Conservation (phyloP, 2,888 invertebrate genomes). For the Drosophila bunnanda region DNA sequence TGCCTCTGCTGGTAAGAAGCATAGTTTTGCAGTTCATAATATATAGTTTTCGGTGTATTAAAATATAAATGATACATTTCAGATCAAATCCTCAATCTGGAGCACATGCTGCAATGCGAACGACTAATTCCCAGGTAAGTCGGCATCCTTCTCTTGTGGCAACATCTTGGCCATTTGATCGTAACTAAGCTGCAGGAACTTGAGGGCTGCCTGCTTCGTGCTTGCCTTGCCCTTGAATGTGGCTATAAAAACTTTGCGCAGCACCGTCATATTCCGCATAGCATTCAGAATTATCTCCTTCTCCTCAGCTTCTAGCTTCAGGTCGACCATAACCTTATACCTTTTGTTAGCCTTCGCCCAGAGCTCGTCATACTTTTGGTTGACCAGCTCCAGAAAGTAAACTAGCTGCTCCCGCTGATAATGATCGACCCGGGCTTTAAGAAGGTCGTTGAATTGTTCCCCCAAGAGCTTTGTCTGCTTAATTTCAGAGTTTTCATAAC, state of each 20-base stretch:
- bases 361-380: slow-evolving; percentile 54
- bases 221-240: slow-evolving; percentile 50
- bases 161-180: slow-evolving; percentile 47
- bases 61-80: slow-evolving; percentile 42
- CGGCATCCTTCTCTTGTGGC: not conserved
- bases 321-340: slow-evolving; percentile 54
- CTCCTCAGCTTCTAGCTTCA: slow-evolving; percentile 59
- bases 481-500: slow-evolving; percentile 41
- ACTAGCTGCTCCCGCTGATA: slow-evolving; percentile 40
- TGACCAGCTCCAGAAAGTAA: slow-evolving; percentile 45
- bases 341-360: slow-evolving; percentile 53
- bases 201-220: slow-evolving; percentile 37
- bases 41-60: not conserved
- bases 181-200: slow-evolving; percentile 50
- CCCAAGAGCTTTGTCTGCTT: slow-evolving; percentile 55
- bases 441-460: slow-evolving; percentile 45
- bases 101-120: slow-evolving; percentile 76
- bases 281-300: slow-evolving; percentile 63
- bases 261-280: slow-evolving; percentile 61
- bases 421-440: slow-evolving; percentile 45
- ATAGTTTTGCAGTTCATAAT: no score
- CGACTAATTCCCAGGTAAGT: slow-evolving; percentile 74
- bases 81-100: slow-evolving; percentile 80
- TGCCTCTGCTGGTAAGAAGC: slow-evolving; percentile 71
- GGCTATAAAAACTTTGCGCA: slow-evolving; percentile 69